Conservation (phyloP, 1,140 invertebrate species). For the Drosophila mayri region DNA sequence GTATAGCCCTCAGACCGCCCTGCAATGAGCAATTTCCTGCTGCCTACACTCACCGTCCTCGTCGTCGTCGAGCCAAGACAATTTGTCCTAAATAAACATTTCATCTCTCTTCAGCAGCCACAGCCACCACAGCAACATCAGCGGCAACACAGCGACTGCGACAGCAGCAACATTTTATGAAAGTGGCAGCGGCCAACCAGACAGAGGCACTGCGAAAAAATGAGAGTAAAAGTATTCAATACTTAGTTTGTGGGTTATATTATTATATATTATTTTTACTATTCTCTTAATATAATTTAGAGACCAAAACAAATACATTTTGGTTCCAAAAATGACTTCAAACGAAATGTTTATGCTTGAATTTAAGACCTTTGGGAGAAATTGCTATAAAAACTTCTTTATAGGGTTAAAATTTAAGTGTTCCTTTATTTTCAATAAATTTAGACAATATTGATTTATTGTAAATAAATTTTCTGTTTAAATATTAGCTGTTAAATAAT, state of each 20-base stretch:
- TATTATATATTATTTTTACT: neutral
- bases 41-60: conserved; percentile 54
- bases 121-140: conserved; percentile 24
- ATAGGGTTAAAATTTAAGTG: no score
- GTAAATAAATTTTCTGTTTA: no score
- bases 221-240: rapidly evolving
- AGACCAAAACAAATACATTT: neutral
- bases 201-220: conserved; percentile 26
- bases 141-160: conserved; percentile 22
- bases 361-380: neutral
- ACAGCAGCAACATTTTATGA: conserved; percentile 69
- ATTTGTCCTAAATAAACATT: conserved; percentile 85
- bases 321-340: neutral
- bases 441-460: no score
- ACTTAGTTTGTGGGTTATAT: neutral
- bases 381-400: neutral
- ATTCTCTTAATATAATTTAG: neutral
- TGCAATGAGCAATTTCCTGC: conserved; percentile 81
- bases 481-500: no score
- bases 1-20: conserved; percentile 34
- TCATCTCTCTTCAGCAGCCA: conserved; percentile 66
- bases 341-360: neutral
- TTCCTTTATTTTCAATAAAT: no score
- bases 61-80: conserved; percentile 58
- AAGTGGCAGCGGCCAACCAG: conserved; percentile 68